Evolutionary conservation across 1,140 invertebrate genomes (phyloP), one percentile per base, ranked within the genome.

Genomic region (Papilio machaon): DNA sequence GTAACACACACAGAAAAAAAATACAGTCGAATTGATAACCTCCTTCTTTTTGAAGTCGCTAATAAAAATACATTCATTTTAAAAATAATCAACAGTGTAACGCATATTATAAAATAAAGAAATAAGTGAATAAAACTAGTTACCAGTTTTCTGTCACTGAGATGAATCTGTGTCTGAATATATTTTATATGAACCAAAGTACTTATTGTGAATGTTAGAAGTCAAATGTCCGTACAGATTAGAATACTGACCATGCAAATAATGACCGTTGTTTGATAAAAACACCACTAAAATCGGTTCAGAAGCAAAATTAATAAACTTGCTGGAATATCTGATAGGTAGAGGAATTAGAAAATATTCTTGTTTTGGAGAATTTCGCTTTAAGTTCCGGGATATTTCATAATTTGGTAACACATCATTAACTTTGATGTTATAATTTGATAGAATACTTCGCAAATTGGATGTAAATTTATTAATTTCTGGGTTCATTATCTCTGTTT

Each of bases 251-350:
- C 91, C 90, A 2, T 95, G 93, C 47, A 96, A 83, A 84, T 96
- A 96, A 81, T 95, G 92, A 2, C 96, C 96, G 88, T 96, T 96
- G 86, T 96, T 96, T 4, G 96, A 96, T 49, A 96, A 88, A 70
- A 96, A 89, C 47, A 96, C 94, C 52, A 95, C 95, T 10, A 96
- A 85, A 86, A 95, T 88, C 76, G 96, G 96, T 93, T 96, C 95
- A 19, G 95, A 85, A 2, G 95, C 94, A 76, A 93, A 89, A 92
- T 96, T 95, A 85, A 96, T 96, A 83, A 93, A 95, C 49, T 82
- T 82, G 23, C 84, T 70, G 46, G 83, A 83, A 70, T 80, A 30
- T 79, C 73, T 86, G 43, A 88, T 17, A n/a, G 88, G 86, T 3
- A 87, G 70, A 11, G 83, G 80, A 19, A 83, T 58, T n/a, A 85